Base-by-base conservation (phyloP, 1,140 invertebrate genomes). In the Oreohelix idahoensis region DNA sequence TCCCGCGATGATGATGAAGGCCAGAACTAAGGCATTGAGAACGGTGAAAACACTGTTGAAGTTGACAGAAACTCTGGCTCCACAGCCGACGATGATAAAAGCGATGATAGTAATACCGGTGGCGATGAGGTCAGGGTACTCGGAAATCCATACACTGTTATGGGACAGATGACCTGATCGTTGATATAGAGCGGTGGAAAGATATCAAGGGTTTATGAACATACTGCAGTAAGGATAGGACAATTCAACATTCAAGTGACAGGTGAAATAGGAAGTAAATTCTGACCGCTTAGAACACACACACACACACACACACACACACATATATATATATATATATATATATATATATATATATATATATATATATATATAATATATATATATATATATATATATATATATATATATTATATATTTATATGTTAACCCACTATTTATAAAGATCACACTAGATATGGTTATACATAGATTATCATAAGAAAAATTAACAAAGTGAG, bases 31-130 rank as follows among this genome's bases (percentile, higher is more conserved):
- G 26, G 90, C 80, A 79, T 93, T 93, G 23, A 93, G 84, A 32
- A 91, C 84, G 17, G 92, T 91, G 69, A 93, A 90, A n/a, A 92
- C 83, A 66, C 88, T 93, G 84, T 92, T 93, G 42, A 93, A 89
- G 66, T 90, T 85, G 70, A 91, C 89, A 0, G 92, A 90, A 53
- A 95, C 95, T 93, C 97, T 97, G 0, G 97, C 97, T 0, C 97
- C 97, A 13, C 96, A 93, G 5, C 95, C 96, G 66, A 94, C 87
- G 70, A 94, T 88, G 32, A 90, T 75, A 87, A 89, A 90, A 45
- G 90, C 87, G 1, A 90, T 45, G 23, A 93, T 79, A 4, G 88
- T 88, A 8, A 90, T 86, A 15, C 83, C 70, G 45, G 90, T 87
- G 23, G 92, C 91, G 36, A 93, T 70, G 78, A 92, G 89, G 83